These are phyloP conservation scores for Choristoneura rosaceana DNA, from an alignment of 2,888 invertebrate species.

Conservation along the genomic window DNA sequence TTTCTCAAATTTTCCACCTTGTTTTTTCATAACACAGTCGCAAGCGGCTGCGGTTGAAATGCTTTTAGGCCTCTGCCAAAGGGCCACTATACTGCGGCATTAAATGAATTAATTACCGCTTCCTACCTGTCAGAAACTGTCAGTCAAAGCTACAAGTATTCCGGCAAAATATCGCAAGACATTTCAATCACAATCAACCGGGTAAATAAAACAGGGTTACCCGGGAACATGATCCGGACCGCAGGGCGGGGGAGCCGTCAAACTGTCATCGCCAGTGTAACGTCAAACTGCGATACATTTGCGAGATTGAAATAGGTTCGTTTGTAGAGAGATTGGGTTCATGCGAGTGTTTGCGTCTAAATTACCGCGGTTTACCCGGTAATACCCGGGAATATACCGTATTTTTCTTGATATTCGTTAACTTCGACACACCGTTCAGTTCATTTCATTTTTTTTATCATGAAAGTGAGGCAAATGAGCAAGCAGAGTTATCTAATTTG, in stretches of 20 bases:
- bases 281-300: constrained; percentile 16
- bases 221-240: constrained; percentile 17
- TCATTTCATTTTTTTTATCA: too few relatives aligned
- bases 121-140: neutral
- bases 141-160: neutral
- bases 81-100: neutral
- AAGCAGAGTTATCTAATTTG: too few relatives aligned
- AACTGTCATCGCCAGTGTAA: constrained; percentile 35
- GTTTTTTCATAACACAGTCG: too few relatives aligned
- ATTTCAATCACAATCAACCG: constrained; percentile 13
- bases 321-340: neutral
- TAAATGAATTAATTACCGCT: neutral
- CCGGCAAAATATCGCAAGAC: constrained; percentile 5
- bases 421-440: too few relatives aligned
- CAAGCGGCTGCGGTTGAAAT: too few relatives aligned
- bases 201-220: constrained; percentile 22
- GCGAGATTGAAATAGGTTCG: constrained; percentile 4
- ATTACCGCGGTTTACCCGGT: neutral
- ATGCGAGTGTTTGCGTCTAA: neutral
- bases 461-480: too few relatives aligned
- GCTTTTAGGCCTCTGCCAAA: too few relatives aligned
- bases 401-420: too few relatives aligned
- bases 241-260: constrained; percentile 29
- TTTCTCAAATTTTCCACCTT: too few relatives aligned
- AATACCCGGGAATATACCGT: neutral